Conservation (phyloP, 2,797 vertebrate species). For the Urosaurus nigricauda region DNA sequence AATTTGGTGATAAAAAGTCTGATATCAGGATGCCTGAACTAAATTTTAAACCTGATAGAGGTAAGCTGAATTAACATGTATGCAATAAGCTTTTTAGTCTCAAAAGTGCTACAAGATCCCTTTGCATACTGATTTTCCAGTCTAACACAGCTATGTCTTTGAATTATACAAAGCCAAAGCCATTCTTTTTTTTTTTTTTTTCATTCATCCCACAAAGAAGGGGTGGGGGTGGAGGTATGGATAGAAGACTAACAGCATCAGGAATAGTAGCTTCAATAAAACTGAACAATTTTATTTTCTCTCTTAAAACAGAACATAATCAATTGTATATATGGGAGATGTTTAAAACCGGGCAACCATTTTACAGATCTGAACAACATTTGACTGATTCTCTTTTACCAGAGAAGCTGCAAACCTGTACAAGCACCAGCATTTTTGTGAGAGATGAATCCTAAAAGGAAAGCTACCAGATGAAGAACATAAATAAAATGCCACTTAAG, state of each 20-base stretch:
- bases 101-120: too few species aligned
- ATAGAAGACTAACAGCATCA: background rate
- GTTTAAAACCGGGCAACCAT: background rate
- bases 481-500: background rate
- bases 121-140: too few species aligned
- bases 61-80: too few species aligned
- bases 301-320: background rate
- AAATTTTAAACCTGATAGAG: too few species aligned
- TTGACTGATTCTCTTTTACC: background rate
- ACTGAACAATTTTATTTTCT: background rate
- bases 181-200: background rate
- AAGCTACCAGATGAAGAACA: background rate
- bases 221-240: background rate
- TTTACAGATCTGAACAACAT: background rate
- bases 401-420: background rate
- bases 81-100: too few species aligned
- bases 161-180: background rate
- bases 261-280: background rate
- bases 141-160: too few species aligned
- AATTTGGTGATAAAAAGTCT: too few species aligned
- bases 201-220: background rate
- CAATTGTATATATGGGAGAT: background rate
- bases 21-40: too few species aligned
- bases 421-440: slow-evolving; percentile 21
- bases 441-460: background rate